Evolutionary conservation across 2,797 vertebrate genomes (phyloP).

Genomic region (Muscicapa striata): DNA sequence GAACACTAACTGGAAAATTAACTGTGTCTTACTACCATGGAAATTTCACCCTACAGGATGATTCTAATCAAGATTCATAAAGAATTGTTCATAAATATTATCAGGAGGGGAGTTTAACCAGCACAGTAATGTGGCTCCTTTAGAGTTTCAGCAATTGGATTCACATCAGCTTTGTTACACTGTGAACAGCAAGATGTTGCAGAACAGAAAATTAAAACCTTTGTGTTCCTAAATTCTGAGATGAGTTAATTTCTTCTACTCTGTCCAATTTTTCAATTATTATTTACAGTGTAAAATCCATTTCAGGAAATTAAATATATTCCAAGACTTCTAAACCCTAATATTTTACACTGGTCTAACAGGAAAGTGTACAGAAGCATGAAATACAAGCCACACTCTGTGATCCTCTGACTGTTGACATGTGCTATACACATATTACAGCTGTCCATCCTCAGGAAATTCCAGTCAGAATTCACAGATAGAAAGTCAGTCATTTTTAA

Average conservation of each 20-base stretch:
- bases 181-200: background rate
- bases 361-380: background rate
- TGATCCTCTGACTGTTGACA: background rate
- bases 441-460: background rate
- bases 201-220: background rate
- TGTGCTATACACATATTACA: background rate
- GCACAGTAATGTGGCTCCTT: background rate
- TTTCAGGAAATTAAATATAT: background rate
- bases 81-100: background rate
- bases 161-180: background rate
- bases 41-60: background rate
- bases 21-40: background rate
- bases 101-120: background rate
- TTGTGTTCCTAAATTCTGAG: background rate
- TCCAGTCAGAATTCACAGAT: background rate
- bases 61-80: background rate
- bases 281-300: background rate
- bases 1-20: background rate
- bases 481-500: background rate
- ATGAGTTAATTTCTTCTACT: background rate
- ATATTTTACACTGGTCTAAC: background rate
- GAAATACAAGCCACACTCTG: background rate
- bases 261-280: background rate
- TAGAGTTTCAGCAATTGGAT: background rate
- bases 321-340: background rate